Base-by-base conservation (phyloP, 2,113 vertebrate genomes). In the Electrona antarctica region DNA sequence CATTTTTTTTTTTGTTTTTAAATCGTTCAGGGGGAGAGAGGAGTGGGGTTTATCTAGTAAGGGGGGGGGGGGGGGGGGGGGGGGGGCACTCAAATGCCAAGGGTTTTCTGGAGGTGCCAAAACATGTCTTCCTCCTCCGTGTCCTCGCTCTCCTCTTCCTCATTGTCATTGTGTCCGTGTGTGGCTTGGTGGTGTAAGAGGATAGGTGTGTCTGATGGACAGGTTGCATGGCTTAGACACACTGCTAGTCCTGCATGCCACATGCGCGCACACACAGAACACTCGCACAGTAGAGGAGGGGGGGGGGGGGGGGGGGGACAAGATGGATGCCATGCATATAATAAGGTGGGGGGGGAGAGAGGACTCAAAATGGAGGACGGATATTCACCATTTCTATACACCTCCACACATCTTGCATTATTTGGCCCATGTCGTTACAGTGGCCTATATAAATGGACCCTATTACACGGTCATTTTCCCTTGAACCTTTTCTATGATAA, bases 101-200 rank as follows among this genome's bases (percentile, higher is more conserved):
- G 78, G 78, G 67, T 79, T 83, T 41, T 87, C 51, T 77, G 77
- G 78, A 87, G 69, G 77, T 91, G 88, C 87, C 88, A 89, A 91
- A 88, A 70, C 61, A 41, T 81, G 71, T 74, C 66, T 74, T 82
- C 66, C 58, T 76, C 66, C 65, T 61, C 47, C 15, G 61, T 49
- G 47, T 50, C 47, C 61, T 79, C 75, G 47, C 70, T 67, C 46
- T 83, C 67, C 63, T 10, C 59, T 7, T 58, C 69, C 49, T 82
- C 78, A 64, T 80, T 14, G 64, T 76, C 59, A 21, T 21, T 21
- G 21, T 63, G 21, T 72, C 73, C 74, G 76, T 84, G 80, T 85
- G 74, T 79, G 84, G 45, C 67, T 73, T 21, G 77, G 77, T 64
- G 47, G 68, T 72, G 69, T 45, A 63, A 66, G 49, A 67, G 63